Conservation (phyloP, 2,797 vertebrate genomes). For the Toxotes lorentzi region DNA sequence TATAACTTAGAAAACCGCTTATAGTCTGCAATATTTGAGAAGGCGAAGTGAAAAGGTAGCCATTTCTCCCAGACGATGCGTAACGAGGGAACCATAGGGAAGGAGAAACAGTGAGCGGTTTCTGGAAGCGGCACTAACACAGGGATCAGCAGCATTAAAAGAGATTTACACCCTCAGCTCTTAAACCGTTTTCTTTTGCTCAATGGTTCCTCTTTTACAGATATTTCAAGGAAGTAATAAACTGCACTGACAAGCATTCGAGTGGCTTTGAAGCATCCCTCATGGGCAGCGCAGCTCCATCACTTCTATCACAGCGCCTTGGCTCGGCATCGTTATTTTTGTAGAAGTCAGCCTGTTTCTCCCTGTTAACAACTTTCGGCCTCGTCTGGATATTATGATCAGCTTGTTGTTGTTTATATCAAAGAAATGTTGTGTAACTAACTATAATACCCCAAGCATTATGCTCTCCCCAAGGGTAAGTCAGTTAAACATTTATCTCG, state of each 20-base stretch:
- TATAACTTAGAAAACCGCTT: slow-evolving; percentile 79
- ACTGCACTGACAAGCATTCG: slow-evolving; percentile 79
- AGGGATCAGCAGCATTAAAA: slow-evolving; percentile 84
- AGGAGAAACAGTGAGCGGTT: slow-evolving; percentile 71
- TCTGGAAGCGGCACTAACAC: slow-evolving; percentile 79
- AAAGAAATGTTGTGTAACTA: slow-evolving; percentile 64
- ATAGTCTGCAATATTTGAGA: slow-evolving; percentile 83
- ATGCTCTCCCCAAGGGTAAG: slow-evolving; percentile 43
- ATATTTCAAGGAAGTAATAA: slow-evolving; percentile 87
- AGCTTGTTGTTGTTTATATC: slow-evolving; percentile 72
- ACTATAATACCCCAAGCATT: slow-evolving; percentile 47
- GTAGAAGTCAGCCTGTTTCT: slow-evolving; percentile 59
- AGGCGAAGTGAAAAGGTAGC: slow-evolving; percentile 78
- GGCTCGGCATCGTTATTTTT: slow-evolving; percentile 54
- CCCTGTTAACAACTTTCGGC: slow-evolving; percentile 45
- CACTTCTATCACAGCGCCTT: slow-evolving; percentile 58
- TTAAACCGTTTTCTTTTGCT: slow-evolving; percentile 81
- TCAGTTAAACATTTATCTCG: slow-evolving; percentile 63
- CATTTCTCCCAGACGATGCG: slow-evolving; percentile 71
- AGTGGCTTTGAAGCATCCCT: slow-evolving; percentile 79
- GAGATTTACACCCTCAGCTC: slow-evolving; percentile 84
- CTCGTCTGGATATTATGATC: slow-evolving; percentile 56
- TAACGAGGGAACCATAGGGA: slow-evolving; percentile 79
- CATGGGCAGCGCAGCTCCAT: slow-evolving; percentile 74
- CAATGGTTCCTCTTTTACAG: slow-evolving; percentile 80